Base-by-base conservation (phyloP, 2,888 invertebrate genomes). In the Eremobia ochroleuca region DNA sequence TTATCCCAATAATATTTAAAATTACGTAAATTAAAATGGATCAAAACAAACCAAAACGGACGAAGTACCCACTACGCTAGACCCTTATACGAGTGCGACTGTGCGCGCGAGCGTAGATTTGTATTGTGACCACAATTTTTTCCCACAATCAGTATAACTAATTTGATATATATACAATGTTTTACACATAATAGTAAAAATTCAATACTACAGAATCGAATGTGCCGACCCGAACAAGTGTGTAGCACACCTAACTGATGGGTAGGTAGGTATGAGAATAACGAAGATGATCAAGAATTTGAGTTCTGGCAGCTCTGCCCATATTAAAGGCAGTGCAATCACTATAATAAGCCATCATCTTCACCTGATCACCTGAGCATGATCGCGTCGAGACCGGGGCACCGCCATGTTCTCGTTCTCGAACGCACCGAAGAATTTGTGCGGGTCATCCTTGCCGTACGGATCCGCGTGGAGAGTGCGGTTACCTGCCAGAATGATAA, bases 331-430 rank as follows among this genome's bases (percentile, higher is more conserved):
- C 70, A 52, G 40, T 49, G 68, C 85, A 79, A 34, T 87, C 87
- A 77, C 87, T 81, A 82, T 76, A 76, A 84, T 37, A 86, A 86
- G 78, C 80, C 80, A 82, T 72, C 81, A 91, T 90, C 91, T 89
- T 95, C 95, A 96, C 96, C 96, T 95, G 95, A 92, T 96, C 95
- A 96, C 96, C 96, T 96, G 96, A 87, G 91, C 88, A 92, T 93
- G 89, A 82, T 94, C 92, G 81, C 96, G 94, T 25, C 96, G 93
- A 6, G 85, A 85, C n/a, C 94, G 92, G n/a, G 91, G 89, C 1
- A 91, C 91, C 0, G 90, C 84, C 89, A 94, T 86, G 75, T 91
- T 85, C 85, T 95, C 95, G 68, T 94, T 88, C 49, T 94, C 94
- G 77, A 94, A 95, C 0, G 89, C 92, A 0, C 95, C 96, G 77